Base-by-base conservation (phyloP, 2,888 invertebrate species). In the Melikaiella ostensackeni region DNA sequence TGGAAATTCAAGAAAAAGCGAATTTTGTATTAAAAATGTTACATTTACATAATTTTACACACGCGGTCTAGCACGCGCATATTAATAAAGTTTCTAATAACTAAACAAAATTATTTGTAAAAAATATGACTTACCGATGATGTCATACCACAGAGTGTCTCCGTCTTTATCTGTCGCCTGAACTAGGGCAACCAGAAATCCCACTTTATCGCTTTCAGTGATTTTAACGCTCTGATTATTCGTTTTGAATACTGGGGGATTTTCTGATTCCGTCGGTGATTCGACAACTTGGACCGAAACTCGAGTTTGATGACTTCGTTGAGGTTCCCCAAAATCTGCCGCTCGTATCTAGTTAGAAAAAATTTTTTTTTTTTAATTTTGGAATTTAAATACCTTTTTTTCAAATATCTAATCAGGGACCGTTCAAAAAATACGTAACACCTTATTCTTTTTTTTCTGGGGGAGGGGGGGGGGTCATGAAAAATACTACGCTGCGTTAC, bases 101-200 rank as follows among this genome's bases (percentile, higher is more conserved):
- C 33, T 75, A 27, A 42, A 27, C 33, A 74, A 55, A 74, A 27
- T n/a, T 13, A 27, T 46, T 9, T 9, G 21, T 38, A 38, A 77
- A 66, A 13, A 55, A n/a, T 24, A 35, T 57, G 19, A 92, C 95
- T 92, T 91, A 97, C 96, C 96, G 79, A 95, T 94, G 82, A 99
- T 98, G 88, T 96, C 96, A 92, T 96, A 99, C 96, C 98, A 98
- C 84, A 99, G 93, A 79, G 95, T 93, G 90, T 98, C 97, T 63
- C 95, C 95, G 89, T 98, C 98, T 75, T 95, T 95, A 92, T 98
- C 98, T 59, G 93, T 92, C 8, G 98, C 98, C 88, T 97, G 96
- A 87, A 98, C 94, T 79, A 97, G 94, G 74, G 96, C 94, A 3
- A 99, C 96, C 83, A 97, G 93, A 92, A 96, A 97, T 33, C 98